These are phyloP conservation scores for Pluvialis apricaria DNA, from an alignment of 2,113 vertebrate genomes.

Conservation along the genomic window DNA sequence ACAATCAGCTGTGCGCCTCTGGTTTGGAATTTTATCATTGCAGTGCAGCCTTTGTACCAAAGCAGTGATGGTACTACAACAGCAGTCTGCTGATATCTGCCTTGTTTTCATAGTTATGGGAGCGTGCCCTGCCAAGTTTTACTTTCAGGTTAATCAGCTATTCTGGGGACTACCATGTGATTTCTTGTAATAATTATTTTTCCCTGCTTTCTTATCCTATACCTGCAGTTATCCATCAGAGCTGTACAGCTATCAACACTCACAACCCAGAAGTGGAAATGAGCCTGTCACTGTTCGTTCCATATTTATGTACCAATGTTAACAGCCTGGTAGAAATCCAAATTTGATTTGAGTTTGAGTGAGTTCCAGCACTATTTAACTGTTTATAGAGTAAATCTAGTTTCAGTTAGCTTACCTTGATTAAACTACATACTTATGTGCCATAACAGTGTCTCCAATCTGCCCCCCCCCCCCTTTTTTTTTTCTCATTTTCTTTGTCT, in stretches of 20 bases:
- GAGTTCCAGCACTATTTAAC: not conserved
- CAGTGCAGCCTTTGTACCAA: not conserved
- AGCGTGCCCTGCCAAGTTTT: not conserved
- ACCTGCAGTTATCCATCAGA: constrained; percentile 24
- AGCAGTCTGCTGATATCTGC: not conserved
- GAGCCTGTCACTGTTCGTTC: not conserved
- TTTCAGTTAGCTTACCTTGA: not conserved
- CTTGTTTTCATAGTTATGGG: not conserved
- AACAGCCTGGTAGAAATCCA: not conserved
- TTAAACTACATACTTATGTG: not conserved
- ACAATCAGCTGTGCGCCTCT: not conserved
- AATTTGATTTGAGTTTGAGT: constrained; percentile 20
- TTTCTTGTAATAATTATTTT: not conserved
- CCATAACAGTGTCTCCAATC: not conserved
- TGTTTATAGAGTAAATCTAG: not conserved
- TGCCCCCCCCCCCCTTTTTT: not conserved
- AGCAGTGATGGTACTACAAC: not conserved
- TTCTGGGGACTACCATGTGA: not conserved
- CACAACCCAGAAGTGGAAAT: constrained; percentile 26
- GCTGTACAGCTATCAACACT: not conserved
- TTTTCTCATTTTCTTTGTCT: not conserved
- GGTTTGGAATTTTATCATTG: not conserved
- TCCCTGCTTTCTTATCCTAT: not conserved
- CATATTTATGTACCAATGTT: not conserved
- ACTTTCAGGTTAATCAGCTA: not conserved